phyloP scores from a whole-genome alignment of 1,140 invertebrate genomes.

The Littorina saxatilis region DNA sequence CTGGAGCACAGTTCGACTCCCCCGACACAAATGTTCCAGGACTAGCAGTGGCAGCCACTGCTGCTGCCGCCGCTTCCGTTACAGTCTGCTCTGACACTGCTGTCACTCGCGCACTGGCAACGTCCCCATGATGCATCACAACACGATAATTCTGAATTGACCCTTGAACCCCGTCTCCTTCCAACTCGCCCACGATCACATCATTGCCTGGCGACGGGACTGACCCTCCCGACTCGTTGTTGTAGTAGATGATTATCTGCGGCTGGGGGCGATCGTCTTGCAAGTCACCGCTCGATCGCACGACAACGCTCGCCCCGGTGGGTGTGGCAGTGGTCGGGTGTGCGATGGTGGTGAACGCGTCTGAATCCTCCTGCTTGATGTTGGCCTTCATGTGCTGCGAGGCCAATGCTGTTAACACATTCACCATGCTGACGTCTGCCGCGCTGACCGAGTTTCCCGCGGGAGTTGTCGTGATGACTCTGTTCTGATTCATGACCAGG shows the following conservation, averaged over 20 bases:
- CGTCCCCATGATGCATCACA: constrained; percentile 48
- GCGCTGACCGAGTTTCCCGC: not conserved
- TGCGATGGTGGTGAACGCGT: not conserved
- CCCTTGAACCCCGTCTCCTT: constrained; percentile 27
- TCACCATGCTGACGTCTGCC: constrained; percentile 55
- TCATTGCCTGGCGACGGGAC: constrained; percentile 55
- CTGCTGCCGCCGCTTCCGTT: constrained; percentile 24
- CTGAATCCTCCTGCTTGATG: constrained; percentile 24
- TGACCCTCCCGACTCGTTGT: constrained; percentile 40
- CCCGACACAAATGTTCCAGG: constrained; percentile 6
- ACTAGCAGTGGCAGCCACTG: constrained; percentile 12
- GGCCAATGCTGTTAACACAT: constrained; percentile 61
- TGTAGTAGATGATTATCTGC: constrained; percentile 60
- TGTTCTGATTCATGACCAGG: constrained; percentile 21
- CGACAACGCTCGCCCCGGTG: not conserved
- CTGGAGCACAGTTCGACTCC: constrained; percentile 11
- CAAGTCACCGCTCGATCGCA: constrained; percentile 2
- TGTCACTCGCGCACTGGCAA: not conserved
- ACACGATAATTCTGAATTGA: constrained; percentile 38
- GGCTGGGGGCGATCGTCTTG: constrained; percentile 31
- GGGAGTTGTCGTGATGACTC: constrained; percentile 20
- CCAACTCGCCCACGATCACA: constrained; percentile 52
- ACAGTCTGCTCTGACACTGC: constrained; percentile 31
- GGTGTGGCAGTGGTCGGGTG: not conserved
- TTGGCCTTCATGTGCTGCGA: constrained; percentile 55